Base-by-base conservation (phyloP, 1,140 invertebrate species). In the Harpegnathos saltator region DNA sequence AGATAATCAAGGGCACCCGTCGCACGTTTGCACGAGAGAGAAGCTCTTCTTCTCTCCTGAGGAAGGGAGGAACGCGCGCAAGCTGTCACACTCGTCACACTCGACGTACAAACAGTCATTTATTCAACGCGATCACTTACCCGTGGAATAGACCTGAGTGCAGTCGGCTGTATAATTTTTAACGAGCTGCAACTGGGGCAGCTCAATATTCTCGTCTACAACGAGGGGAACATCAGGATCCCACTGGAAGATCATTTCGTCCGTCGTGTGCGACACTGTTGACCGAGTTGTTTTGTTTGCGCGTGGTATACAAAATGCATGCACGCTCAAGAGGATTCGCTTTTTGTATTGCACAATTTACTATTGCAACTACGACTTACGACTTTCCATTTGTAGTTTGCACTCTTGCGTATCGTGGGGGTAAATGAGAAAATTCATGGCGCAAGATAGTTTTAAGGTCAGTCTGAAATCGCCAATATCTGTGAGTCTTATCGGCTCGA, bases 341-440 rank as follows among this genome's bases (percentile, higher is more conserved):
- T 24, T n/a, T n/a, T n/a, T n/a, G 22, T 17, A 22, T 56, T 58
- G 22, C 24, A 44, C 7, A 15, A 50, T 9, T 19, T 68, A 68
- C 38, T 2, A 26, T 68, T 17, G 17, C 14, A 61, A 82, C 24
- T 33, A 80, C 54, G 90, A 97, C 97, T 98, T 94, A 98, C 97
- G 92, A 92, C 97, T 98, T 92, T 98, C 97, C 97, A 98, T 98
- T 94, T 98, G 97, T 59, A 98, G 94, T 93, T 98, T 98, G 92
- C 98, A 98, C 92, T 98, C 97, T 94, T 98, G 98, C 0, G 97
- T 98, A 90, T 98, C 98, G 89, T 98, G 98, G 0, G 97, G 98
- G 92, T 98, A 98, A 74, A 98, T 97, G 89, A 97, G 96, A 94
- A 98, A 98, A 92, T 98, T 98, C 97, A 98, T 98, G 7, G 97